Base-by-base conservation (phyloP, 1,140 invertebrate species). In the Ceratoteleas bidentatus region DNA sequence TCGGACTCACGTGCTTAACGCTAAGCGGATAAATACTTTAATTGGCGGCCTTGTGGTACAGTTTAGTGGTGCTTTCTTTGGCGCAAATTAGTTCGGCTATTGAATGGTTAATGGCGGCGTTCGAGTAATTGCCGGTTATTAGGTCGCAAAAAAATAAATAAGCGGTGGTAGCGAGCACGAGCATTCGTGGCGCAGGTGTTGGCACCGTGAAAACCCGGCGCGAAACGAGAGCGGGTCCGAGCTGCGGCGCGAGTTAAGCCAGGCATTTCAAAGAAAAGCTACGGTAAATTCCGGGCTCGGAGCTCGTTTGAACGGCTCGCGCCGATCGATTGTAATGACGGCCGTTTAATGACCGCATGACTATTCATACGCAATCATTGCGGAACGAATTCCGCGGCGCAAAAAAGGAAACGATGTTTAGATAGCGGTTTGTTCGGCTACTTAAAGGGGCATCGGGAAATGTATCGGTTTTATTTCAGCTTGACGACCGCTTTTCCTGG, bases 91-190 rank as follows among this genome's bases (percentile, higher is more conserved):
- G 72, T 77, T 49, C 70, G 60, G 47, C 43, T 69, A 64, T 69
- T 81, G 84, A 84, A 84, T 82, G 83, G 84, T 87, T 86, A 86
- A 87, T 87, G 77, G 75, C 77, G 66, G 81, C 84, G 81, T 87
- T 84, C 70, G 56, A 73, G 83, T 87, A 86, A 87, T 86, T 87
- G 82, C 85, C 83, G 81, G 87, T 86, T 87, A 87, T 88, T 87
- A 87, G 85, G 74, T 84, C 66, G 77, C 84, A 83, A 85, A 85
- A 87, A 87, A 77, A 68, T 69, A 69, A 69, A 75, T 75, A 65
- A 75, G 72, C 84, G 81, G 83, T 73, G 24, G 24, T 4, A 24
- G 24, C 24, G 24, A 84, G 76, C 78, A 69, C 70, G 75, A 73
- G 69, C 47, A 49, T 72, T 66, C 52, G 54, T 40, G 49, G 68